phyloP scores from a whole-genome alignment of 2,797 vertebrate species.

The Dipus sagitta region DNA sequence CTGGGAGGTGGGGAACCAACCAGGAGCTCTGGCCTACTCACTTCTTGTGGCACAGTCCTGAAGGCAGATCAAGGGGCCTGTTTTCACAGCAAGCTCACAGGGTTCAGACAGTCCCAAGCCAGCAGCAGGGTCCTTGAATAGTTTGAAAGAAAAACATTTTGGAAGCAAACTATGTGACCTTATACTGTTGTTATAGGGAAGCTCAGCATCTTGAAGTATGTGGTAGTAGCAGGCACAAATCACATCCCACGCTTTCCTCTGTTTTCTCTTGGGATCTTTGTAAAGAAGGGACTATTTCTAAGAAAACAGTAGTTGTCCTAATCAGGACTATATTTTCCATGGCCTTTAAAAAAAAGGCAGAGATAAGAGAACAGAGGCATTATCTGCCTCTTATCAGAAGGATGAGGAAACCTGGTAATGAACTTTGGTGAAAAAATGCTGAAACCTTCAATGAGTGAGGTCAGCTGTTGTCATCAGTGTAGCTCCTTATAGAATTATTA shows the following conservation, averaged over 20 bases:
- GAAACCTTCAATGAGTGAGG: background rate
- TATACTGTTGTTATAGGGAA: background rate
- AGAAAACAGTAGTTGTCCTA: slow-evolving; percentile 39
- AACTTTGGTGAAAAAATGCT: slow-evolving; percentile 4
- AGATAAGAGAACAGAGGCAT: slow-evolving; percentile 62
- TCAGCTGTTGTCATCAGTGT: background rate
- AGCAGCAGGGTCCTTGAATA: background rate
- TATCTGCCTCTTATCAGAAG: slow-evolving; percentile 42
- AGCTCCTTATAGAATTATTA: background rate
- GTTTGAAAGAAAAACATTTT: slow-evolving; percentile 29
- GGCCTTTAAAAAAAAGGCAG: slow-evolving; percentile 29
- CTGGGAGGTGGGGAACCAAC: no score
- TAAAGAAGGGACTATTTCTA: slow-evolving; percentile 40
- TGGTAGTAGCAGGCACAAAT: background rate
- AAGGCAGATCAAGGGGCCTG: no score
- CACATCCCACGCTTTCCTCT: background rate
- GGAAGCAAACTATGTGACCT: background rate
- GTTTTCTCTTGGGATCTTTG: slow-evolving; percentile 40
- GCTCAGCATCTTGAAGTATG: background rate
- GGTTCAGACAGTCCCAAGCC: no score
- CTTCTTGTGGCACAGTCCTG: no score
- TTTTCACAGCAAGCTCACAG: no score
- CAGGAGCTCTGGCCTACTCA: no score
- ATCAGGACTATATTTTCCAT: slow-evolving; percentile 36
- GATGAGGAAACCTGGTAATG: slow-evolving; percentile 28